Evolutionary conservation across 2,888 invertebrate genomes (phyloP).

Genomic region (Drosophila merina): DNA sequence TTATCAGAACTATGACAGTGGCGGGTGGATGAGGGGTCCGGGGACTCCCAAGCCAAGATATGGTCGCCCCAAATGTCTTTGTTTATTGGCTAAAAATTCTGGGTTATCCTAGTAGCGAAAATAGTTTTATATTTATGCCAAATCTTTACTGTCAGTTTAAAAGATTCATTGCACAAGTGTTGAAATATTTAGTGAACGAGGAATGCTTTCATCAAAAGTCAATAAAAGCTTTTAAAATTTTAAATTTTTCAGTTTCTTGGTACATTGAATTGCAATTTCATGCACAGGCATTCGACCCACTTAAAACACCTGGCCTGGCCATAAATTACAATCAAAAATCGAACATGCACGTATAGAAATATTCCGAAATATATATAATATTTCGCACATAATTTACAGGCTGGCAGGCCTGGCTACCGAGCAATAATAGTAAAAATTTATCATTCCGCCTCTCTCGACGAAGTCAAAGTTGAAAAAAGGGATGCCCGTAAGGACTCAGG

Average conservation of each 20-base stretch:
- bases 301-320: conserved; percentile 31
- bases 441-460: conserved; percentile 32
- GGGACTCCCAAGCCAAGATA: conserved; percentile 7
- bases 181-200: not conserved
- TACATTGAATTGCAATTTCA: not conserved
- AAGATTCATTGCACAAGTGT: not conserved
- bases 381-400: conserved; percentile 56
- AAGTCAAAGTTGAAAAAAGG: conserved; percentile 26
- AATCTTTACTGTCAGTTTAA: not conserved
- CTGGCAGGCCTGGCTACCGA: conserved; percentile 26
- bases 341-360: not conserved
- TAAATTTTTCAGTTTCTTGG: not conserved
- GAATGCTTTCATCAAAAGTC: not conserved
- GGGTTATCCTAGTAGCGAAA: conserved; percentile 12
- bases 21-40: not conserved
- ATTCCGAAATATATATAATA: conserved; percentile 44
- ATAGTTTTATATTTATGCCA: conserved; percentile 19
- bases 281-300: not conserved
- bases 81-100: conserved; percentile 38
- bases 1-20: conserved; percentile 52
- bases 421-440: conserved; percentile 57
- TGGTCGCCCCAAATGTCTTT: conserved; percentile 30
- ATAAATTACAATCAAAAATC: conserved; percentile 60
- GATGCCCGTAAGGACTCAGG: not conserved
- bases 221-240: not conserved